Conservation (phyloP, 2,797 vertebrate species). For the Pangasius sanitwongsei region DNA sequence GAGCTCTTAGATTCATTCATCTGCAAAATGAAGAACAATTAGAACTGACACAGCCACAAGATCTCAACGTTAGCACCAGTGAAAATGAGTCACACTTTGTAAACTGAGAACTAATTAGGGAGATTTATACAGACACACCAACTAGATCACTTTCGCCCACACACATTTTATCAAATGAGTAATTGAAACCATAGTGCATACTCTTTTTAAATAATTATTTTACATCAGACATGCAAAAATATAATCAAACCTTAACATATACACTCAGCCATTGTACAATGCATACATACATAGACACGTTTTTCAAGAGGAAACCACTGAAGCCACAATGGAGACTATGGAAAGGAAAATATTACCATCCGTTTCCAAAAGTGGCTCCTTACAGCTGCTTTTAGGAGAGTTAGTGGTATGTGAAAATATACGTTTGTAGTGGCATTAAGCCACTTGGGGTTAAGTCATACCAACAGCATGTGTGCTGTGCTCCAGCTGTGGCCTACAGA, state of each 20-base stretch:
- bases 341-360: slow-evolving; percentile 59
- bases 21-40: not conserved
- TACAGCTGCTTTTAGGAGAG: slow-evolving; percentile 37
- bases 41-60: not conserved
- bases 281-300: slow-evolving; percentile 31
- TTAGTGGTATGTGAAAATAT: slow-evolving; percentile 49
- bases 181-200: not conserved
- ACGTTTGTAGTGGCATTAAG: slow-evolving; percentile 17
- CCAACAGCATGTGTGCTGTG: slow-evolving; percentile 12
- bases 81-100: not conserved
- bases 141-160: not conserved
- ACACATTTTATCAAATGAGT: not conserved
- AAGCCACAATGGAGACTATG: slow-evolving; percentile 44
- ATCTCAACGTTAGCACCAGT: not conserved
- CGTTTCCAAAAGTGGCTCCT: slow-evolving; percentile 42
- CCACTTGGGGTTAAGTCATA: slow-evolving; percentile 41
- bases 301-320: slow-evolving; percentile 60
- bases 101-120: not conserved
- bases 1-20: not conserved
- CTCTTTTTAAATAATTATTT: slow-evolving; percentile 9
- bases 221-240: slow-evolving; percentile 24
- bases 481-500: slow-evolving; percentile 4
- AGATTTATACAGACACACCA: not conserved
- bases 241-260: slow-evolving; percentile 1
- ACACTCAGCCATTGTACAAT: slow-evolving; percentile 31